These are phyloP conservation scores for Habrosyne pyritoides DNA, from an alignment of 2,888 invertebrate genomes.

Conservation along the genomic window DNA sequence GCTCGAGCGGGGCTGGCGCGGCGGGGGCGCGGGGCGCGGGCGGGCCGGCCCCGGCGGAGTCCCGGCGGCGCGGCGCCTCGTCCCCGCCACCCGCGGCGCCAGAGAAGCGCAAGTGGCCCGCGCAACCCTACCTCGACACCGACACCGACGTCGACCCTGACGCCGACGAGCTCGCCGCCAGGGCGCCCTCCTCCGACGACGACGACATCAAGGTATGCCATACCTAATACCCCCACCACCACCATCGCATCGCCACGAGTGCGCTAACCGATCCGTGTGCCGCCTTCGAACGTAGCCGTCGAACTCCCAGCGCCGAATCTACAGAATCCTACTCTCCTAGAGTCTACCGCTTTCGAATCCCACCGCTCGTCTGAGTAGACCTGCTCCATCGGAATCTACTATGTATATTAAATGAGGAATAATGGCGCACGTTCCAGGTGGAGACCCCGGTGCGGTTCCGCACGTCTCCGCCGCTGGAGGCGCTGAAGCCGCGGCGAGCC, in stretches of 20 bases:
- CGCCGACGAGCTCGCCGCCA: conserved; percentile 48
- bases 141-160: conserved; percentile 17
- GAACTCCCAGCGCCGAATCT: no score
- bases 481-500: conserved; percentile 88
- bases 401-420: neutral
- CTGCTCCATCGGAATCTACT: neutral
- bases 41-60: conserved; percentile 51
- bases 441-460: conserved; percentile 94
- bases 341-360: no score
- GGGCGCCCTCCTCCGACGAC: conserved; percentile 64
- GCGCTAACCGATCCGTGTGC: conserved; percentile 6
- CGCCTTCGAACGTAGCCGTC: neutral
- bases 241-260: conserved; percentile 55
- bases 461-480: conserved; percentile 95
- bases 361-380: conserved; percentile 19
- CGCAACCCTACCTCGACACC: conserved; percentile 46
- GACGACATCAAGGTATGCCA: conserved; percentile 72
- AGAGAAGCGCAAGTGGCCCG: conserved; percentile 90
- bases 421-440: conserved; percentile 75
- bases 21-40: conserved; percentile 38
- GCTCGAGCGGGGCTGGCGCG: conserved; percentile 36
- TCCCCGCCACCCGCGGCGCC: conserved; percentile 81
- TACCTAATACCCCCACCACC: conserved; percentile 29
- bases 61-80: conserved; percentile 71
- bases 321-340: no score